Evolutionary conservation across 2,797 vertebrate genomes (phyloP), one percentile per base, ranked within the genome.

Genomic region (Hapalemur alaotrensis): DNA sequence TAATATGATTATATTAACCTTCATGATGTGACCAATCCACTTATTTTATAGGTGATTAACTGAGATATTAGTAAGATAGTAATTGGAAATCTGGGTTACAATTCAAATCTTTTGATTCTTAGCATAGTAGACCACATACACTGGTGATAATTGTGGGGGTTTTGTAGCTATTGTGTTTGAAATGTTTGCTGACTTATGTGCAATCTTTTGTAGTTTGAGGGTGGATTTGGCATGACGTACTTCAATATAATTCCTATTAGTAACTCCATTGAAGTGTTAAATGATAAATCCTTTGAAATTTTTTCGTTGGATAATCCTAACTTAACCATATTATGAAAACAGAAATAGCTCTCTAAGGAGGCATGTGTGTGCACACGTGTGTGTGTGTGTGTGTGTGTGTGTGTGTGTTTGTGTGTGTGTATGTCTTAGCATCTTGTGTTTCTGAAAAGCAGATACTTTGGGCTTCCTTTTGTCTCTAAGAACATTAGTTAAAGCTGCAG

Each of bases 251-350:
- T 97, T 97, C 67, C 89, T 95, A 93, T 97, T 97, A 97, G 91
- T 93, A 94, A 97, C 82, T 95, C 75, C 89, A 97, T 1, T 97
- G 93, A 97, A 97, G 94, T 97, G 95, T 97, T 98, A 96, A 98
- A 93, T 97, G 94, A 96, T 94, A 96, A 97, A 93, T 96, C 72
- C 93, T 97, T 96, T 97, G 65, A 95, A 95, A 73, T 91, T 91
- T 95, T 97, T 96, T 97, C 61, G 52, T 95, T 95, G 65, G 52
- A 18, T 97, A 97, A 96, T 97, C 86, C 78, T 96, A 97, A 96
- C 59, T 91, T 97, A 97, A 76, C 92, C 67, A 93, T 97, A 91
- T 96, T 96, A 96, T 84, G 89, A 98, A 97, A 97, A 97, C 79
- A 97, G 83, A 97, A 96, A 89, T 92, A 89, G 32, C n/a, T 96